Evolutionary conservation across 2,113 vertebrate genomes (phyloP).

Genomic region (Carassius carassius): DNA sequence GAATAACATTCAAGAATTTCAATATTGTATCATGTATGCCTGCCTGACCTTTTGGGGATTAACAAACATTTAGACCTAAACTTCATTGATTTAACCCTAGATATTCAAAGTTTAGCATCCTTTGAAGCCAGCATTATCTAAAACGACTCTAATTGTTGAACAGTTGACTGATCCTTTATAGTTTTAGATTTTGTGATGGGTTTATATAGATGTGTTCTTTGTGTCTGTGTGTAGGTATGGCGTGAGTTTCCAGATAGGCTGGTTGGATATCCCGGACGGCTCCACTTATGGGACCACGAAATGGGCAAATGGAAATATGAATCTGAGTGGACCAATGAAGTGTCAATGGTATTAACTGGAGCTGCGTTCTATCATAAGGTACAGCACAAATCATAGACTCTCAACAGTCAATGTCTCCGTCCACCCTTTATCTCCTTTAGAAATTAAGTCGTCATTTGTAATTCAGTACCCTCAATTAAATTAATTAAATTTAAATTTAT

Average conservation of each 20-base stretch:
- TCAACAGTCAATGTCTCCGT: background rate
- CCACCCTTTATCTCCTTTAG: background rate
- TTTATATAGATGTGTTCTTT: background rate
- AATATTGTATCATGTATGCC: slow-evolving; percentile 4
- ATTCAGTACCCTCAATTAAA: background rate
- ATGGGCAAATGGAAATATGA: slow-evolving; percentile 99
- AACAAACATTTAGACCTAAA: background rate
- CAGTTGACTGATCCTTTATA: background rate
- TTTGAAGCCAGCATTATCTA: slow-evolving; percentile 8
- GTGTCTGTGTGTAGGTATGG: slow-evolving; percentile 83
- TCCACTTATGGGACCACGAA: slow-evolving; percentile 98
- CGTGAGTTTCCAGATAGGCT: slow-evolving; percentile 94
- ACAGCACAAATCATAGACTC: background rate
- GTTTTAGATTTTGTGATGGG: background rate
- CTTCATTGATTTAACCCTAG: background rate
- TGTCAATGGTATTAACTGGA: slow-evolving; percentile 98
- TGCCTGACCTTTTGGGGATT: slow-evolving; percentile 27
- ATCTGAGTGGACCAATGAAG: slow-evolving; percentile 98
- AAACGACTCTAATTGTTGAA: background rate
- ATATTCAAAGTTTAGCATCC: background rate
- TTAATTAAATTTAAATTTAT: no score
- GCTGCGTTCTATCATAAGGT: slow-evolving; percentile 99
- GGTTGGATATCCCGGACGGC: slow-evolving; percentile 94
- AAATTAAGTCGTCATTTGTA: background rate
- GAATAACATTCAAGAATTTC: slow-evolving; percentile 26